A percentile compares a stretch with the other conserved stretches of the same genome.
phyloP scores from a whole-genome alignment of 2,797 vertebrate species.

The Hoplostethus atlanticus region DNA sequence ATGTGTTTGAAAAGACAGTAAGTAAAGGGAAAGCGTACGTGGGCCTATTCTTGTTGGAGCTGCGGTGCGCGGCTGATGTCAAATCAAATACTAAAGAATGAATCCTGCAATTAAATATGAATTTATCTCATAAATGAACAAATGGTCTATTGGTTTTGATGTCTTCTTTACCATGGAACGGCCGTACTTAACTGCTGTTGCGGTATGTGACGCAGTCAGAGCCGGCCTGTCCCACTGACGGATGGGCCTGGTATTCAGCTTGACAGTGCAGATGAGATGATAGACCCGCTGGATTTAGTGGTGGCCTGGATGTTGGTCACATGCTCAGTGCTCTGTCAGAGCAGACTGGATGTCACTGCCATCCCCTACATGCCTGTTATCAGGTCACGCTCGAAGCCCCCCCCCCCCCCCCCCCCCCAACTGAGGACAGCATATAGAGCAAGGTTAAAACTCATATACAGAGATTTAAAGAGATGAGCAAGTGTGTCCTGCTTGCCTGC shows the following conservation, averaged over 20 bases:
- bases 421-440: neutral
- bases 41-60: constrained; percentile 35
- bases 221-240: constrained; percentile 29
- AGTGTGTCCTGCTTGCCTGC: constrained; percentile 16
- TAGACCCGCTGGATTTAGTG: constrained; percentile 33
- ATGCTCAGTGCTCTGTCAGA: constrained; percentile 29
- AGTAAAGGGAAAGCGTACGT: constrained; percentile 36
- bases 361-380: neutral
- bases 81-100: constrained; percentile 52
- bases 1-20: constrained; percentile 63
- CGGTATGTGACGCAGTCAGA: constrained; percentile 22
- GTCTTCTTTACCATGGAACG: constrained; percentile 4
- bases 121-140: neutral
- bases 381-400: neutral
- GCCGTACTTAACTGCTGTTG: neutral
- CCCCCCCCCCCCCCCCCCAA: too few relatives aligned
- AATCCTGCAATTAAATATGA: constrained; percentile 13
- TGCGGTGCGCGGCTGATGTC: constrained; percentile 30
- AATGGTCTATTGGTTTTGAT: constrained; percentile 2
- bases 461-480: neutral
- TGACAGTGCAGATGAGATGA: constrained; percentile 53
- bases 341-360: constrained; percentile 20
- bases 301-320: constrained; percentile 51
- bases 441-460: neutral
- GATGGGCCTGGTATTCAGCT: constrained; percentile 44